Evolutionary conservation across 2,797 vertebrate species (phyloP).

Genomic region (Malurus splendens): DNA sequence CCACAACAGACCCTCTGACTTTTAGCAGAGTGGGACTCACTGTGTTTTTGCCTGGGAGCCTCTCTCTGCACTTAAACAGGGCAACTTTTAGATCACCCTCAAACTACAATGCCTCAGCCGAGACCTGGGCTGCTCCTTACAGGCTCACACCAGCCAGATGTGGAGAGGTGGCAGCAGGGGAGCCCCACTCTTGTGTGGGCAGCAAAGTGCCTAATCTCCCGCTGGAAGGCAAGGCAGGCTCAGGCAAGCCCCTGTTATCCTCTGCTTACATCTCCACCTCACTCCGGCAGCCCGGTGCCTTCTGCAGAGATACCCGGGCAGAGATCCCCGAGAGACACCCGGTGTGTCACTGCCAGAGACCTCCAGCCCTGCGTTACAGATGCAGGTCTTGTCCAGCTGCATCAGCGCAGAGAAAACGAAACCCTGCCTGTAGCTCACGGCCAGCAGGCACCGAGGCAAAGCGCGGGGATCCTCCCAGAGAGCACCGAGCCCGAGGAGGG

Average conservation of each 20-base stretch:
- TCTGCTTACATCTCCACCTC: neutral
- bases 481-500: neutral
- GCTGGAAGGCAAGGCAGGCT: neutral
- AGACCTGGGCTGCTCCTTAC: fast-evolving
- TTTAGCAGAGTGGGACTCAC: neutral
- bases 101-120: neutral
- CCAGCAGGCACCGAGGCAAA: neutral
- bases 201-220: neutral
- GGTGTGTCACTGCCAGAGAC: neutral
- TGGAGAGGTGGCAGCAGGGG: neutral
- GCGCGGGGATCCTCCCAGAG: neutral
- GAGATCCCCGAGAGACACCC: neutral
- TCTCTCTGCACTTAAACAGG: neutral
- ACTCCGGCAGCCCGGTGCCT: neutral
- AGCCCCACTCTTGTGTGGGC: neutral
- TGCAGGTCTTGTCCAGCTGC: conserved; percentile 23
- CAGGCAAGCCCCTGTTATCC: conserved; percentile 4
- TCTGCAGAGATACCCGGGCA: neutral
- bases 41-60: neutral
- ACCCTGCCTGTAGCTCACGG: neutral
- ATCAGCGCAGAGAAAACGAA: neutral
- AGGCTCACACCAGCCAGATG: neutral
- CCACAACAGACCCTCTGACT: neutral
- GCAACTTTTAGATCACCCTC: neutral
- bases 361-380: neutral